These are phyloP conservation scores for Heliconius nattereri DNA, from an alignment of 1,140 invertebrate genomes.

Conservation along the genomic window DNA sequence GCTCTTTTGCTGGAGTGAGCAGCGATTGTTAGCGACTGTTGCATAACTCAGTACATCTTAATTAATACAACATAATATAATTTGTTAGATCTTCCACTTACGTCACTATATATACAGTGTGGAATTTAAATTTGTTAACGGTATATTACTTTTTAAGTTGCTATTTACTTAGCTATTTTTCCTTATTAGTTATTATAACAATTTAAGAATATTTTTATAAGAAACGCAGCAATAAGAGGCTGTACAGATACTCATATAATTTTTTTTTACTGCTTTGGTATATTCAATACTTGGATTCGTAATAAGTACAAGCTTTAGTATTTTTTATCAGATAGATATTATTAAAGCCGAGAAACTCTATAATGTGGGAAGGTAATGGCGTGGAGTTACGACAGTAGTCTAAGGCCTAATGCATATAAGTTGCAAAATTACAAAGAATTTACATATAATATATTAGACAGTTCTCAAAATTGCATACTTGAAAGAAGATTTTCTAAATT, in stretches of 20 bases:
- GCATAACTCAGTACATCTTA: conserved; percentile 1
- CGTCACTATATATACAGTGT: not conserved
- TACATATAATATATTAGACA: not conserved
- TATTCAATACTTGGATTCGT: no score
- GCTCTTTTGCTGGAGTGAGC: not conserved
- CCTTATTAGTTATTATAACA: no score
- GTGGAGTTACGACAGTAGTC: no score
- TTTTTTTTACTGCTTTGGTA: no score
- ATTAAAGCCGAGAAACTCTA: no score
- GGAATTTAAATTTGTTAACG: not conserved
- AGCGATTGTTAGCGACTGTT: not conserved
- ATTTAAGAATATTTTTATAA: no score
- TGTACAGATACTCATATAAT: no score
- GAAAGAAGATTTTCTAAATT: no score
- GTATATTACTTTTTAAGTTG: not conserved
- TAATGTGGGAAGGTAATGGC: no score
- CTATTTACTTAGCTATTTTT: not conserved
- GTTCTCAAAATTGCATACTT: no score
- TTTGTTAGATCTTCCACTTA: not conserved
- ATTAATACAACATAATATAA: not conserved
- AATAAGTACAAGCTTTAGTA: not conserved
- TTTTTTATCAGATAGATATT: no score
- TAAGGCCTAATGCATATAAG: no score
- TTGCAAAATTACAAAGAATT: not conserved
- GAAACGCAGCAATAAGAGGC: not conserved